A percentile compares a stretch with the other conserved stretches of the same genome.
Conservation (phyloP, 1,140 invertebrate species). For the Leptopilina clavipes region DNA sequence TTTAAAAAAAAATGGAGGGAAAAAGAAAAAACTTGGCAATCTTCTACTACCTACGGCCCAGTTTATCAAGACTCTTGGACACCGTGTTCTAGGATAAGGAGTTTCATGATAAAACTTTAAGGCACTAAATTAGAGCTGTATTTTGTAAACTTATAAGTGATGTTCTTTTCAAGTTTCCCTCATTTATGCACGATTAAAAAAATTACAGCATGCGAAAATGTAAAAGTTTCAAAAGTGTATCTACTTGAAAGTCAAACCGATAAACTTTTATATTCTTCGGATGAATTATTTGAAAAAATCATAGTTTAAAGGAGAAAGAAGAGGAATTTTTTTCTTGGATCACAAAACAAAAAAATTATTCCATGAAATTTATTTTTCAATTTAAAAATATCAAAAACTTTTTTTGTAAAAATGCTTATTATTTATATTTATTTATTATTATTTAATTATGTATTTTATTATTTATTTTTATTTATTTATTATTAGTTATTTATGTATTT, state of each 20-base stretch:
- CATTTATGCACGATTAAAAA: not conserved
- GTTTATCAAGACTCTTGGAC: conserved; percentile 1
- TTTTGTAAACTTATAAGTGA: conserved; percentile 16
- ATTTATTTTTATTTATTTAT: too few relatives aligned
- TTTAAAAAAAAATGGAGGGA: not conserved
- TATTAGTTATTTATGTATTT: too few relatives aligned
- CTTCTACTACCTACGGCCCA: conserved; percentile 1
- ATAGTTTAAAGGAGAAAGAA: too few relatives aligned
- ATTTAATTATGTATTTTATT: too few relatives aligned
- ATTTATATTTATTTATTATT: too few relatives aligned
- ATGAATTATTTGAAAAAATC: not conserved
- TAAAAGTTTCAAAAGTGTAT: not conserved
- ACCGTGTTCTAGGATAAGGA: conserved; percentile 8
- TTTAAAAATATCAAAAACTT: not conserved
- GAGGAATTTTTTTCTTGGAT: too few relatives aligned
- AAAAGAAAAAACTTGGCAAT: conserved; percentile 22
- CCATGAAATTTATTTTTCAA: not conserved
- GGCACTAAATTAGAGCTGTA: not conserved
- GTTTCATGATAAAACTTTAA: conserved; percentile 5
- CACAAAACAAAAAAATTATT: too few relatives aligned
- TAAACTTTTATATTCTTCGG: not conserved
- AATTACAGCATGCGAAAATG: not conserved
- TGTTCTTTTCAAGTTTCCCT: not conserved
- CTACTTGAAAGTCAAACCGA: not conserved
- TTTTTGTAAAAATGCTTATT: too few relatives aligned